Percentiles rank a stretch among this genome's conserved stretches.
Conservation (phyloP, 1,140 invertebrate species). For the Bicyclus anynana region DNA sequence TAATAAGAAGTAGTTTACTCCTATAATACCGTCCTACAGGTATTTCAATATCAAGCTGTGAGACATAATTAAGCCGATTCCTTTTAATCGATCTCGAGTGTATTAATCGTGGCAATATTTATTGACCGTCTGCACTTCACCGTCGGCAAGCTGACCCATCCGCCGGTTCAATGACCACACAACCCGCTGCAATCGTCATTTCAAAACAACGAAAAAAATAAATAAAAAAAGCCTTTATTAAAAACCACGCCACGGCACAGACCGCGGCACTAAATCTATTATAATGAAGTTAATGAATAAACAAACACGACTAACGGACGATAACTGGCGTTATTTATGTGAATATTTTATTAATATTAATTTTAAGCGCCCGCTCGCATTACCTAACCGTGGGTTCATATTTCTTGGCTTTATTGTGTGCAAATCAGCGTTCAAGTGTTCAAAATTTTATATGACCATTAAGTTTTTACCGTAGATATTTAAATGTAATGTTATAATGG, state of each 20-base stretch:
- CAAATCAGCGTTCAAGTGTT: conserved; percentile 1
- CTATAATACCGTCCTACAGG: no score
- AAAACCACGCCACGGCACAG: conserved; percentile 2
- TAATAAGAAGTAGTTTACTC: no score
- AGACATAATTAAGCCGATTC: no score
- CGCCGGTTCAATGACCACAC: conserved; percentile 2
- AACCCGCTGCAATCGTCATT: not conserved
- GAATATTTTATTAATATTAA: conserved; percentile 24
- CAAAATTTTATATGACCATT: not conserved
- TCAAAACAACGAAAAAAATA: no score
- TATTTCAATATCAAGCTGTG: no score
- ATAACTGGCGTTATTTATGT: conserved; percentile 22
- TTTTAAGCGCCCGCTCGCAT: conserved; percentile 24
- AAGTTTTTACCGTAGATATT: not conserved
- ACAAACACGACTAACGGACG: conserved; percentile 28
- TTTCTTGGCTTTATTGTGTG: conserved; percentile 2
- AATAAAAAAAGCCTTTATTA: not conserved
- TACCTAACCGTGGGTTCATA: not conserved
- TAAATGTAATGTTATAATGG: not conserved
- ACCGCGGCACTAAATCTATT: conserved; percentile 29
- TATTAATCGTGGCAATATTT: no score
- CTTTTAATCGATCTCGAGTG: no score
- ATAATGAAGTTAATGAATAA: conserved; percentile 34
- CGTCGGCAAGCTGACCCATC: not conserved
- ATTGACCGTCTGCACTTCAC: not conserved